phyloP scores from a whole-genome alignment of 2,113 vertebrate genomes.

The Atrichornis clamosus region DNA sequence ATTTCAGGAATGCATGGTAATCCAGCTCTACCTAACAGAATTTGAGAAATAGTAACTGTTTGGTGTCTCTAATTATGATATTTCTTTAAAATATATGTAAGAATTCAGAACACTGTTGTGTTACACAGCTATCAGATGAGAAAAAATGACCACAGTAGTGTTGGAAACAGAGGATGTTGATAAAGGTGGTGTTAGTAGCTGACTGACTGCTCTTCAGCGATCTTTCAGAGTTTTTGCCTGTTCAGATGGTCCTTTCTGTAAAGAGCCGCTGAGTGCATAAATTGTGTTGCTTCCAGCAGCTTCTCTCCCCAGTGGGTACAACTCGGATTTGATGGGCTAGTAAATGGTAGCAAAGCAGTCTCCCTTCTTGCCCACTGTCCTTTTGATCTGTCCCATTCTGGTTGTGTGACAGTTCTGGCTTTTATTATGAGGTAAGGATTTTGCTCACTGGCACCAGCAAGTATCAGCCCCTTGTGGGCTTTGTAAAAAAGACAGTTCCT shows the following conservation, averaged over 20 bases:
- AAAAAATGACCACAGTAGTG: background rate
- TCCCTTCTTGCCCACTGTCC: background rate
- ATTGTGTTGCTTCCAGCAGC: background rate
- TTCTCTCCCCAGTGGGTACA: background rate
- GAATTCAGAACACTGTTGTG: background rate
- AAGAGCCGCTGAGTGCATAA: conserved; percentile 6
- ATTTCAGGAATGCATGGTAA: background rate
- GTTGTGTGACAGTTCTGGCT: background rate
- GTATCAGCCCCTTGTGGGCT: fast-evolving
- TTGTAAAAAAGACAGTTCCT: background rate
- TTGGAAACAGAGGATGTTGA: background rate
- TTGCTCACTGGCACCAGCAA: background rate
- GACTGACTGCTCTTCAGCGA: background rate
- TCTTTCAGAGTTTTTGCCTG: background rate
- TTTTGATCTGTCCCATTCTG: background rate
- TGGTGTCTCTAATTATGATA: background rate
- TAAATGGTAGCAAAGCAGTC: background rate
- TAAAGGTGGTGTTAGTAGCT: background rate
- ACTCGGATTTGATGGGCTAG: background rate
- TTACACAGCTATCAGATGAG: background rate
- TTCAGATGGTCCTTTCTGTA: background rate
- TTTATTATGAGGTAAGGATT: background rate
- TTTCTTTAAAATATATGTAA: background rate
- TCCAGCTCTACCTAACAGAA: background rate
- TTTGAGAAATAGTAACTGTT: background rate